Percentiles rank a stretch among this genome's conserved stretches.
phyloP scores from a whole-genome alignment of 2,888 invertebrate species.

The Andrena bucephala region DNA sequence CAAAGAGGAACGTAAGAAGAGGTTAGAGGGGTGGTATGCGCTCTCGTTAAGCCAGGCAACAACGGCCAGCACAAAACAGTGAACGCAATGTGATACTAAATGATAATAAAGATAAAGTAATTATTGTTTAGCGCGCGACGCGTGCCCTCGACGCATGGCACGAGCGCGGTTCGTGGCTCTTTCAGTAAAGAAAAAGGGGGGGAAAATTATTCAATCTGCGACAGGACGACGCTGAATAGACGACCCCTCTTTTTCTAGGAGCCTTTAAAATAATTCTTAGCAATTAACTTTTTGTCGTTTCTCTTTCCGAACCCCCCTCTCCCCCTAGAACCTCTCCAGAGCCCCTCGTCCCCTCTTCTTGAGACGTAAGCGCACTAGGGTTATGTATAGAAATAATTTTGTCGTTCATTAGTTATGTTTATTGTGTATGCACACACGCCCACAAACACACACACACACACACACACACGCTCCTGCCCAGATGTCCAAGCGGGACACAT shows the following conservation, averaged over 20 bases:
- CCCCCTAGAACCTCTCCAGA: slow-evolving; percentile 36
- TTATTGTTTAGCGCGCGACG: slow-evolving; percentile 82
- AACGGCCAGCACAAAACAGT: slow-evolving; percentile 83
- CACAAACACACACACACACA: slow-evolving; percentile 42
- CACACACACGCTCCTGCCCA: slow-evolving; percentile 43
- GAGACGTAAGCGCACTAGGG: slow-evolving; percentile 71
- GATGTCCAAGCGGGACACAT: slow-evolving; percentile 49
- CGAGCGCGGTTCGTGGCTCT: slow-evolving; percentile 64
- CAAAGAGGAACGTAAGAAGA: slow-evolving; percentile 59
- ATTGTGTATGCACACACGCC: slow-evolving; percentile 45
- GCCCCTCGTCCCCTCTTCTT: slow-evolving; percentile 58
- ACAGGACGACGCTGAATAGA: slow-evolving; percentile 14
- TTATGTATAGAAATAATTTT: slow-evolving; percentile 72
- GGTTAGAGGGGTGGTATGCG: slow-evolving; percentile 72
- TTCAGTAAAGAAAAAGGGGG: slow-evolving; percentile 27
- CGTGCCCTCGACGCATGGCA: slow-evolving; percentile 69
- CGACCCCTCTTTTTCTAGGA: slow-evolving; percentile 59
- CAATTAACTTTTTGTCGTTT: slow-evolving; percentile 59
- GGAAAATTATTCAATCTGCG: slow-evolving; percentile 19
- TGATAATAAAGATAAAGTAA: slow-evolving; percentile 83
- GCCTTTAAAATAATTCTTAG: slow-evolving; percentile 68
- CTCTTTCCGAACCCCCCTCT: slow-evolving; percentile 24
- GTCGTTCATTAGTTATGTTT: slow-evolving; percentile 71
- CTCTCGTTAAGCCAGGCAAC: slow-evolving; percentile 79
- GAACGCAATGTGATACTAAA: slow-evolving; percentile 85